Evolutionary conservation across 1,140 invertebrate species (phyloP).

Genomic region (Dinoponera quadriceps): DNA sequence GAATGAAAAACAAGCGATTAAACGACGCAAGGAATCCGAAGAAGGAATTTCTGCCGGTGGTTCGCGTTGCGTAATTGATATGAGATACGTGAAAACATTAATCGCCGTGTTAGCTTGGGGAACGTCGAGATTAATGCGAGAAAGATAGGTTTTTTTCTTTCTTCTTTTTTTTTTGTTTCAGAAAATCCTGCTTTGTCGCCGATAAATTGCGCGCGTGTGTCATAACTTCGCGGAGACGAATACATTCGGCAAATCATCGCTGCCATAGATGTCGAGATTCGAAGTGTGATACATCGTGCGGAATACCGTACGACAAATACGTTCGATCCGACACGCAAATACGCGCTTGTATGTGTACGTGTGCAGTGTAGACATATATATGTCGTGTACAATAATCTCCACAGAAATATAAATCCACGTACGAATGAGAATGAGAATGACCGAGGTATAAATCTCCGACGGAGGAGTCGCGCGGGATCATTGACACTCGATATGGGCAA

Average conservation of each 20-base stretch:
- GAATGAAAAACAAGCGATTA: not conserved
- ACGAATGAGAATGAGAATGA: not conserved
- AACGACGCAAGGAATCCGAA: not conserved
- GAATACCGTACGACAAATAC: constrained; percentile 7
- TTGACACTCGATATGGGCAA: not conserved
- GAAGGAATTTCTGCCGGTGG: not conserved
- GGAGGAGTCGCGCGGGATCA: not conserved
- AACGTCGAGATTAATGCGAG: constrained; percentile 13
- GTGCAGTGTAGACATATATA: too few relatives aligned
- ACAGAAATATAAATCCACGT: not conserved
- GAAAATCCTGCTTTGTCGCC: too few relatives aligned
- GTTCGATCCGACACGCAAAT: not conserved
- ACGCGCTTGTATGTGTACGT: not conserved
- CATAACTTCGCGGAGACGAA: not conserved
- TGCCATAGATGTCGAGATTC: not conserved
- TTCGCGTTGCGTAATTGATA: constrained; percentile 20
- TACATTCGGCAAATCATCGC: not conserved
- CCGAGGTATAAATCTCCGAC: constrained; percentile 18
- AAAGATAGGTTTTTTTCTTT: not conserved
- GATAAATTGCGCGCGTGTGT: too few relatives aligned
- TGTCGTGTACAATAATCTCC: constrained; percentile 5
- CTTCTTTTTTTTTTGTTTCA: too few relatives aligned
- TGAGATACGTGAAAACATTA: not conserved
- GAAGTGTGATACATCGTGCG: constrained; percentile 19
- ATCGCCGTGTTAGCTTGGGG: not conserved